Evolutionary conservation across 2,888 invertebrate genomes (phyloP), one percentile per base, ranked within the genome.

Genomic region (Gari tellinella): DNA sequence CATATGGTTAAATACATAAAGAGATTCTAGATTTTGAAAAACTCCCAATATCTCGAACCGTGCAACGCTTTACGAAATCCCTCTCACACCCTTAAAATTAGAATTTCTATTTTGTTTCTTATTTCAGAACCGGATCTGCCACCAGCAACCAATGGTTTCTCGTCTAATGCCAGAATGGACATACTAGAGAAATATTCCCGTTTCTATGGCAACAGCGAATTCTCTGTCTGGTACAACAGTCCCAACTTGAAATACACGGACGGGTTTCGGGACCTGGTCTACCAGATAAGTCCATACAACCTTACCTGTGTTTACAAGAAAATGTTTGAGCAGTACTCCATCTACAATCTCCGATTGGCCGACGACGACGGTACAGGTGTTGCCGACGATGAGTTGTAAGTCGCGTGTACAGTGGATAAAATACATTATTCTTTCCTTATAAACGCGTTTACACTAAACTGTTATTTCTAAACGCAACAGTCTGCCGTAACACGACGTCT

Each of bases 281-380:
- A 79, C 58, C 74, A 81, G 48, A 81, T 82, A 8, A 82, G 81
- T 57, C 83, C 85, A 0, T 31, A 74, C 51, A 64, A 84, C 56
- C 49, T 85, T 2, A 72, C 80, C 1, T 85, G 85, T 53, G 64
- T 69, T 40, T 81, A 85, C 73, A 85, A 85, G 62, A 66, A 67
- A 31, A 68, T 84, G 70, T 85, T 85, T 43, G 85, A 85, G 67
- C 63, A 65, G n/a, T 77, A 78, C 45, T 80, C 83, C 4, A 65
- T 67, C 8, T 72, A 73, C 26, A 77, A 53, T 7, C 72, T 85
- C 10, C 68, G 72, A n/a, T 40, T 64, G 10, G 14, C 69, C 10
- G 78, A 67, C 14, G 64, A 48, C 19, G 63, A 76, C n/a, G n/a
- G n/a, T n/a, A n/a, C n/a, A n/a, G 37, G 23, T 12, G 19, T 19